These are phyloP conservation scores for Ophioderma brevispina DNA, from an alignment of 35 echinoderm and acorn worm species.

Conservation along the genomic window DNA sequence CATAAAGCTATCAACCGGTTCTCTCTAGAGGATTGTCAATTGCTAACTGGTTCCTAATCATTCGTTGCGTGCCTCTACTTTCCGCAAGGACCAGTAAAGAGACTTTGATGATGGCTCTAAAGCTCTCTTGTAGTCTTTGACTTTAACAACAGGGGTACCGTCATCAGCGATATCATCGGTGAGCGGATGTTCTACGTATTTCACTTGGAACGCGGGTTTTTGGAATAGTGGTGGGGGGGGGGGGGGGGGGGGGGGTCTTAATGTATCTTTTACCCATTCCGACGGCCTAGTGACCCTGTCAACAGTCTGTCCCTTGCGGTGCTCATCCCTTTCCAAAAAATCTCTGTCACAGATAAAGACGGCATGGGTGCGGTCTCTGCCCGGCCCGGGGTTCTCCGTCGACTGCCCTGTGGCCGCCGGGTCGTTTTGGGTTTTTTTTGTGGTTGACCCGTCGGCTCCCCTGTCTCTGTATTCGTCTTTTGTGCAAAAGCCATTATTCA, in stretches of 20 bases:
- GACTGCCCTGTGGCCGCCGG: too few relatives aligned
- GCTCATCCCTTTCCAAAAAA: conserved; percentile 17
- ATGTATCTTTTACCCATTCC: background rate
- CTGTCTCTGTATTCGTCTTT: conserved; percentile 21
- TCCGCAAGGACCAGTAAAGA: too few relatives aligned
- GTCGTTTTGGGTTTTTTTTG: too few relatives aligned
- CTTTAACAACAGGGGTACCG: conserved; percentile 21
- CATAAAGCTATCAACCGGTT: too few relatives aligned
- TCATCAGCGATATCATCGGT: conserved; percentile 13
- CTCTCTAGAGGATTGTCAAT: too few relatives aligned
- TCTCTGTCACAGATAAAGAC: conserved; percentile 18
- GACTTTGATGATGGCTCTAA: too few relatives aligned
- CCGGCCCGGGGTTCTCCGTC: too few relatives aligned
- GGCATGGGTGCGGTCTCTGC: background rate
- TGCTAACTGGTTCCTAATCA: too few relatives aligned
- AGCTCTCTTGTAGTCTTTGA: conserved; percentile 27
- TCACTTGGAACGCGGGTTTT: conserved; percentile 4
- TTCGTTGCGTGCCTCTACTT: too few relatives aligned
- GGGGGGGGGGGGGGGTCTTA: too few relatives aligned
- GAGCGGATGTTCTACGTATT: conserved; percentile 19
- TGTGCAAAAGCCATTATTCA: conserved; percentile 30
- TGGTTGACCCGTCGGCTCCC: background rate
- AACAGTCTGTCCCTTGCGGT: background rate
- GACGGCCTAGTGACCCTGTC: conserved; percentile 18
- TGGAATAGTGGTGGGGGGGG: background rate